Base-by-base conservation (phyloP, 2,888 invertebrate species). In the Sesia bembeciformis region DNA sequence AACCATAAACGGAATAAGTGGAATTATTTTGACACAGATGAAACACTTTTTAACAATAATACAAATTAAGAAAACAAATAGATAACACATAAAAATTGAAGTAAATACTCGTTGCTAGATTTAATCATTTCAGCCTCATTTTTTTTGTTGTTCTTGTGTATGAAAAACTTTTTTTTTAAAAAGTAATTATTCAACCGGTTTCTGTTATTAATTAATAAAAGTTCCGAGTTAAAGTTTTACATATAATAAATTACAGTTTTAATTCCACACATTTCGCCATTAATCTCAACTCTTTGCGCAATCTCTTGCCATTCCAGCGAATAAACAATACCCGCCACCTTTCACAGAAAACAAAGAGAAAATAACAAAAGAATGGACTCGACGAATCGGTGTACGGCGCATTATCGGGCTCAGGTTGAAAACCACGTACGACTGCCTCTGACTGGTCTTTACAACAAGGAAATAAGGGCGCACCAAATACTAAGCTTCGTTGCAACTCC, bases 261-360 rank as follows among this genome's bases (percentile, higher is more conserved):
- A n/a, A 8, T 46, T 46, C 46, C 70, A 74, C 82, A 76, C 74
- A 72, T 84, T 84, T 85, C 84, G 83, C 84, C 81, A 76, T 78
- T 85, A 84, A 86, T 85, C 83, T 83, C 75, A 72, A 78, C 83
- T 86, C 81, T 84, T 82, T 81, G 78, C 81, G 78, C 82, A 86
- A 85, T 86, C 85, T 82, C 76, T 70, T 69, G 64, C 78, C 72
- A 78, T 83, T 81, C 76, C 74, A 65, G 70, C 70, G 78, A 76
- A 81, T 78, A 84, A 87, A 87, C 86, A 88, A 88, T 85, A 81
- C 77, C 77, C 70, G 72, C 77, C 75, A 84, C 84, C 82, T 84
- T 84, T 81, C 76, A 79, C 62, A 63, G 68, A 66, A 75, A 78
- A 84, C 82, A 85, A 86, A 84, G 78, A 78, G 74, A 74, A 78